Evolutionary conservation across 2,888 invertebrate genomes (phyloP).

Genomic region (Drosophila meridiana): DNA sequence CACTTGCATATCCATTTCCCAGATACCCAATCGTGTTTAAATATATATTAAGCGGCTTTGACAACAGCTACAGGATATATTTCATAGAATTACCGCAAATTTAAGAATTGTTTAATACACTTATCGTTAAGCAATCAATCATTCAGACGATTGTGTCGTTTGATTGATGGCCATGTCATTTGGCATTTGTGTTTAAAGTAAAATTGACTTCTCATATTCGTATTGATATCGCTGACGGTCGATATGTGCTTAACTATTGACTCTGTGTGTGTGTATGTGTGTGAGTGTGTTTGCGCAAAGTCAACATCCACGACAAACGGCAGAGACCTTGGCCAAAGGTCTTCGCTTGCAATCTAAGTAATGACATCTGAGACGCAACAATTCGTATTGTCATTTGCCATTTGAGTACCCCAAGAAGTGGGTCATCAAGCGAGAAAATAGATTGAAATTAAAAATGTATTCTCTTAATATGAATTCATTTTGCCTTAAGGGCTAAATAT

Average conservation of each 20-base stretch:
- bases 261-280: background rate
- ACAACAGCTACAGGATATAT: constrained; percentile 9
- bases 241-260: constrained; percentile 5
- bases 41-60: constrained; percentile 13
- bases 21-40: constrained; percentile 16
- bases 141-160: constrained; percentile 36
- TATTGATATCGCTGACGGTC: constrained; percentile 4
- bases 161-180: constrained; percentile 58
- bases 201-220: constrained; percentile 40
- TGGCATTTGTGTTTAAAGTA: constrained; percentile 31
- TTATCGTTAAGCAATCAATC: constrained; percentile 50
- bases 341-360: constrained; percentile 31
- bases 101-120: constrained; percentile 18
- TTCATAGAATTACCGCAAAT: constrained; percentile 5
- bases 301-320: constrained; percentile 5
- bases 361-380: constrained; percentile 11
- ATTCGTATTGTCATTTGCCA: constrained; percentile 18
- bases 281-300: constrained; percentile 1
- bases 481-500: background rate
- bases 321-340: constrained; percentile 34
- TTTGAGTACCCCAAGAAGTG: constrained; percentile 4
- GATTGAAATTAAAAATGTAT: constrained; percentile 14
- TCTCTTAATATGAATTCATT: background rate
- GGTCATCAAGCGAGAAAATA: constrained; percentile 5
- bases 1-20: constrained; percentile 2